phyloP scores from a whole-genome alignment of 1,140 invertebrate genomes.

The Drosophila prosaltans region DNA sequence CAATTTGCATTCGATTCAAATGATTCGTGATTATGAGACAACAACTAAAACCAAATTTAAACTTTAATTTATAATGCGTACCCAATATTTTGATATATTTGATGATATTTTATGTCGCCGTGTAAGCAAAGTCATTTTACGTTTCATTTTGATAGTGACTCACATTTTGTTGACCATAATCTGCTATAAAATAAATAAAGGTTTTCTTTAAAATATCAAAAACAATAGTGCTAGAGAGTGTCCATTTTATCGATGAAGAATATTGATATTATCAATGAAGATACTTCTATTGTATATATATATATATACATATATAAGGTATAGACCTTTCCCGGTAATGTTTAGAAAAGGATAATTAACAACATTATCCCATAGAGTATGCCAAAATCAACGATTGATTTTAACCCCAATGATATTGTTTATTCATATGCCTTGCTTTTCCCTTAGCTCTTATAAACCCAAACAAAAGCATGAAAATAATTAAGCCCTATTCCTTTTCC shows the following conservation, averaged over 20 bases:
- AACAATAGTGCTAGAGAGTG: no score
- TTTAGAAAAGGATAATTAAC: no score
- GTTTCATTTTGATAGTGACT: no score
- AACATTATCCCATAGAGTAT: no score
- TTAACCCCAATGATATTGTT: neutral
- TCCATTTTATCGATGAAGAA: no score
- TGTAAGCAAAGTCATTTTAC: neutral
- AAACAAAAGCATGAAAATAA: conserved; percentile 57
- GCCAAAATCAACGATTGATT: neutral
- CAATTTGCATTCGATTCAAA: conserved; percentile 72
- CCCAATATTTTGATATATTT: neutral
- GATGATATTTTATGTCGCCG: neutral
- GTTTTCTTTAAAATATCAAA: no score
- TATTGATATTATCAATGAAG: no score
- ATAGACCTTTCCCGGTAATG: no score
- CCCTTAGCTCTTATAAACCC: conserved; percentile 20
- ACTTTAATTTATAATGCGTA: neutral
- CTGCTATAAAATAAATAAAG: no score
- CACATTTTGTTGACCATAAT: no score
- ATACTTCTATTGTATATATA: no score
- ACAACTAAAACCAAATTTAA: conserved; percentile 32
- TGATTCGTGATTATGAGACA: conserved; percentile 73
- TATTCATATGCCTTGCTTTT: neutral
- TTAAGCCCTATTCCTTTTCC: conserved; percentile 38
- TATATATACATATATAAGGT: no score